Evolutionary conservation across 2,888 invertebrate genomes (phyloP).

Genomic region (Phasia obesa): DNA sequence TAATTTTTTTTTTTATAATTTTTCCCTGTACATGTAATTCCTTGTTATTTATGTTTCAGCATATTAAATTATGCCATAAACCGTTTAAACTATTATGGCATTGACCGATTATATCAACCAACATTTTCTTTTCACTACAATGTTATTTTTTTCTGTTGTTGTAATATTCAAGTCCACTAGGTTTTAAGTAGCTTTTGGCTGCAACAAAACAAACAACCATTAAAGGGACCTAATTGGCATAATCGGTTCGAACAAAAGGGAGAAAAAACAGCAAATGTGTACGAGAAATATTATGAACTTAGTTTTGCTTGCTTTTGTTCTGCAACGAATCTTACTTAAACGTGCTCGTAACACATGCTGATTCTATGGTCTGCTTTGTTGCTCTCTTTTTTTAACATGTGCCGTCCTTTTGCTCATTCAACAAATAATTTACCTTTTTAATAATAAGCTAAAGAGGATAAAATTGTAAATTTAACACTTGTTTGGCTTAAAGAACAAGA

Average conservation of each 20-base stretch:
- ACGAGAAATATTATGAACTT: conserved; percentile 6
- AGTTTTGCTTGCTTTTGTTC: conserved; percentile 37
- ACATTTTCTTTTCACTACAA: conserved; percentile 30
- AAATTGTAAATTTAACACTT: conserved; percentile 56
- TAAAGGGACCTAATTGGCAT: conserved; percentile 59
- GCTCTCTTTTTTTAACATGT: conserved; percentile 27
- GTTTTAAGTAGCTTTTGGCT: conserved; percentile 40
- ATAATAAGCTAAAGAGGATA: conserved; percentile 64
- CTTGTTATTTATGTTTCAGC: neutral
- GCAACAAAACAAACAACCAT: conserved; percentile 45
- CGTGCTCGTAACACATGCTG: conserved; percentile 38
- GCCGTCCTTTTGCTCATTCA: conserved; percentile 35
- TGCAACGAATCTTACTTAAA: conserved; percentile 27
- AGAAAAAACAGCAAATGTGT: neutral
- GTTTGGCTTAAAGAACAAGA: conserved; percentile 22
- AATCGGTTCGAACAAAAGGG: conserved; percentile 32
- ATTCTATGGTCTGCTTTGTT: conserved; percentile 34
- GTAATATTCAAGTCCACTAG: conserved; percentile 33
- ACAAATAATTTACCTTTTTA: conserved; percentile 58
- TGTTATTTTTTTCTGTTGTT: neutral
- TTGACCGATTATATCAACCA: conserved; percentile 54
- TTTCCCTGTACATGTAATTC: neutral
- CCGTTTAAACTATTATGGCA: conserved; percentile 49
- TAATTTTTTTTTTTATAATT: neutral
- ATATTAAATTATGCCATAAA: neutral